Evolutionary conservation across 2,113 vertebrate species (phyloP), one percentile per base, ranked within the genome.

Genomic region (Mesitornis unicolor): DNA sequence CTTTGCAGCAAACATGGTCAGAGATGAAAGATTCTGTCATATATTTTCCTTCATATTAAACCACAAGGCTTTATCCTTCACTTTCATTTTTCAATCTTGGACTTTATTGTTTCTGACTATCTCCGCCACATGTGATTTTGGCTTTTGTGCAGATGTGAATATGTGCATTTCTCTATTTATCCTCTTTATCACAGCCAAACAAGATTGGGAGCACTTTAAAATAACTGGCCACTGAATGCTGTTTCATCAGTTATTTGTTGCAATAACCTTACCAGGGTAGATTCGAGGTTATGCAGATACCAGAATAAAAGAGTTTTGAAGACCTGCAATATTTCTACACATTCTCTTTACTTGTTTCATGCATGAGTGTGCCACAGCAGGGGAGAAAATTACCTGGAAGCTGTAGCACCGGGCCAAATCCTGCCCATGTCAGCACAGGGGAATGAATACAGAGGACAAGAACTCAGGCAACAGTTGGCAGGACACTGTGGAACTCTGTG

Each of bases 1-100:
- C 92, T 97, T 95, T 96, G 94, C 96, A 97, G 94, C 93, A 97
- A 97, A 95, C 95, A 71, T 53, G 96, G 96, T 92, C 96, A 97
- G 94, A 98, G 96, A 97, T 97, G 96, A 97, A 96, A 97, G 92
- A 97, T 97, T 97, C 97, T 96, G 96, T 97, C 96, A 78, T 92
- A 53, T 96, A 95, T 97, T 98, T 94, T 81, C 94, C 51, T 89
- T 87, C 48, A 70, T 90, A 97, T 97, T 97, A 97, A 97, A 96
- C 94, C 93, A 93, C 85, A 95, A 91, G 84, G 81, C 95, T 97
- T 97, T 95, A 95, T 93, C 87, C 92, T 93, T 76, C 92, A 80
- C 73, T 89, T 92, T 97, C 94, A 95, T 95, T 98, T 95, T 89
- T 79, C 93, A 94, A 8, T 97, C 94, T 95, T 90, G 87, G 92